Evolutionary conservation across 2,888 invertebrate genomes (phyloP).

Genomic region (Augochlorella aurata): DNA sequence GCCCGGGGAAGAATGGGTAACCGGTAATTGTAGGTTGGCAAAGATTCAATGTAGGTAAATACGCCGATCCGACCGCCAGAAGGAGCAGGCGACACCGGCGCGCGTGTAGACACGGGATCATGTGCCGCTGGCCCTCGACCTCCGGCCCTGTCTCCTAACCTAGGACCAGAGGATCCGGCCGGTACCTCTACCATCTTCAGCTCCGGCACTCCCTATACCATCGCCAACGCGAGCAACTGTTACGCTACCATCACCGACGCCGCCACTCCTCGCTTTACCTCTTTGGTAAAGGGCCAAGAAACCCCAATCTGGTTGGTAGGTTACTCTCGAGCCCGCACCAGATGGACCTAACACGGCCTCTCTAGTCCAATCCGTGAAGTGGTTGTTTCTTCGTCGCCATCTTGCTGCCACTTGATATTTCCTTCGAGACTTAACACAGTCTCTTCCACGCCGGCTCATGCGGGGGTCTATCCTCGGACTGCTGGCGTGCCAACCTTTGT

Average conservation of each 20-base stretch:
- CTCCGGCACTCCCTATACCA: slow-evolving; percentile 48
- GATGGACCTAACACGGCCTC: slow-evolving; percentile 74
- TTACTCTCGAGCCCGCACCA: slow-evolving; percentile 76
- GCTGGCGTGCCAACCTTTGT: slow-evolving; percentile 53
- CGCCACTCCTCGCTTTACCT: slow-evolving; percentile 65
- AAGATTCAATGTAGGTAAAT: slow-evolving; percentile 82
- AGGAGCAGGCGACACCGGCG: slow-evolving; percentile 73
- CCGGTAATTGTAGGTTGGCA: slow-evolving; percentile 82
- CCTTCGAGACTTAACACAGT: slow-evolving; percentile 53
- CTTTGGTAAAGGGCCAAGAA: slow-evolving; percentile 80
- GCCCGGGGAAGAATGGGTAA: slow-evolving; percentile 77
- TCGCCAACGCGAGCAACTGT: slow-evolving; percentile 62
- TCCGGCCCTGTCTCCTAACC: slow-evolving; percentile 15
- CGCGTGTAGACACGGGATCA: slow-evolving; percentile 73
- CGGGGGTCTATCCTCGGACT: slow-evolving; percentile 6
- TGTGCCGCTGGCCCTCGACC: slow-evolving; percentile 69
- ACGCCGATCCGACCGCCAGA: slow-evolving; percentile 75
- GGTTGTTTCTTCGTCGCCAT: slow-evolving; percentile 63
- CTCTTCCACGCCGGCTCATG: slow-evolving; percentile 53
- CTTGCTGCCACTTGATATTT: slow-evolving; percentile 74
- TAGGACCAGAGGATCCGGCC: slow-evolving; percentile 16
- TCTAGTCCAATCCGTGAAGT: slow-evolving; percentile 58
- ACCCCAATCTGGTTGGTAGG: slow-evolving; percentile 76
- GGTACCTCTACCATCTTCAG: slow-evolving; percentile 56
- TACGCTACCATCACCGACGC: slow-evolving; percentile 54